phyloP scores from a whole-genome alignment of 2,113 vertebrate species.

The Herpailurus yagouaroundi region DNA sequence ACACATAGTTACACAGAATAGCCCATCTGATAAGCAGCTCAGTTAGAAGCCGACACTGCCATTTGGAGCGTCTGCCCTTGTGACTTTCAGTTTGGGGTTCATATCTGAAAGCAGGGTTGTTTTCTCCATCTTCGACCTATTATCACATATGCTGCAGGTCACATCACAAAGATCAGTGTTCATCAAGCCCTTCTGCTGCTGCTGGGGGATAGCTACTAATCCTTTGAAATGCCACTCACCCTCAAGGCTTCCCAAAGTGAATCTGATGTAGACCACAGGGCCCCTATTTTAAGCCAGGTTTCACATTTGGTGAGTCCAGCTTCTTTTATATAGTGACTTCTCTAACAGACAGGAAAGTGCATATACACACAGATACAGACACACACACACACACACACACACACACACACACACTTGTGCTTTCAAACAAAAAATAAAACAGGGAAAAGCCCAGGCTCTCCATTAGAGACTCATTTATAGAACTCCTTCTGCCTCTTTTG shows the following conservation, averaged over 20 bases:
- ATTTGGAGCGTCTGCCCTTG: neutral
- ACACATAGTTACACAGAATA: neutral
- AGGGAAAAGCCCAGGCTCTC: neutral
- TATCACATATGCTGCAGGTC: neutral
- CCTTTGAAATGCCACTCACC: neutral
- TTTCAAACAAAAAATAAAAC: neutral
- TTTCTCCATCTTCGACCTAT: neutral
- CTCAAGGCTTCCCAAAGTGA: conserved; percentile 22
- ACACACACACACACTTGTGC: neutral
- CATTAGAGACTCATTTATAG: neutral
- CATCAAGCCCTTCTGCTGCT: neutral
- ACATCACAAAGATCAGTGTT: neutral
- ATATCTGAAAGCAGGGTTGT: neutral
- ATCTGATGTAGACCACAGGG: conserved; percentile 21
- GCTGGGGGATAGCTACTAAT: neutral
- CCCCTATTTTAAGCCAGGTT: neutral
- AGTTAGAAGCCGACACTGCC: neutral
- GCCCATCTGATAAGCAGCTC: neutral
- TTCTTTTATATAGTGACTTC: neutral
- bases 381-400: too few species aligned
- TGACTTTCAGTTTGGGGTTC: neutral
- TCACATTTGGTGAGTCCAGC: neutral
- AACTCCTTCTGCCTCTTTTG: neutral
- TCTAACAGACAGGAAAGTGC: neutral
- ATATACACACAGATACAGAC: neutral